Conservation (phyloP, 2,113 vertebrate genomes). For the Malurus alboscapulatus region DNA sequence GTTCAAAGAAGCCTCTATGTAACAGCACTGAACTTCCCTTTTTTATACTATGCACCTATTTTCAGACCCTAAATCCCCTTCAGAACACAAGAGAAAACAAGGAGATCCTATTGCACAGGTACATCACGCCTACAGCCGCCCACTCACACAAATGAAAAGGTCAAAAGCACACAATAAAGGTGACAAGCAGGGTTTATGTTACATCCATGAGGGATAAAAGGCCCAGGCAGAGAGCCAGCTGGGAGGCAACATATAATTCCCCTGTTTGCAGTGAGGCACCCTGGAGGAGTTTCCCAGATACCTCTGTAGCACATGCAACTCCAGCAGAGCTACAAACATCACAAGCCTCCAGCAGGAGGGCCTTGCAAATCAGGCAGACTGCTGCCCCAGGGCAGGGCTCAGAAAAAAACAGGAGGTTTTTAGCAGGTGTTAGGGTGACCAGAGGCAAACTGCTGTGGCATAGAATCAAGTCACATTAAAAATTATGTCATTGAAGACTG, state of each 20-base stretch:
- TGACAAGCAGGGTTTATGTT: neutral
- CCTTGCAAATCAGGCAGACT: neutral
- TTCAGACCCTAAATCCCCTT: neutral
- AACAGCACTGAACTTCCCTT: neutral
- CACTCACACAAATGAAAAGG: neutral
- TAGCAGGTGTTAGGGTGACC: neutral
- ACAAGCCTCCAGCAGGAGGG: neutral
- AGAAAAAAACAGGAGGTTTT: neutral
- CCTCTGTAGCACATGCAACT: neutral
- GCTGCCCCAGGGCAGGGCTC: neutral
- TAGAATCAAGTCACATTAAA: neutral
- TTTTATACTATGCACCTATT: neutral
- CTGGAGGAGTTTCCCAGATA: neutral
- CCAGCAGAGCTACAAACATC: neutral
- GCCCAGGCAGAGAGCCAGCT: neutral
- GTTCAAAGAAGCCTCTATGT: neutral
- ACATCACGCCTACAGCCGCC: neutral
- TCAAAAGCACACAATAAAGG: neutral
- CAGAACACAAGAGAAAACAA: neutral
- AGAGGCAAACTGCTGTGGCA: neutral
- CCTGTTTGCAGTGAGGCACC: neutral
- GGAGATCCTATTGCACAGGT: neutral
- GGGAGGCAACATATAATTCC: neutral
- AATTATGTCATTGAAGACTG: neutral
- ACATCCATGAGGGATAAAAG: neutral